Base-by-base conservation (phyloP, 2,797 vertebrate genomes). In the Valencia hispanica region DNA sequence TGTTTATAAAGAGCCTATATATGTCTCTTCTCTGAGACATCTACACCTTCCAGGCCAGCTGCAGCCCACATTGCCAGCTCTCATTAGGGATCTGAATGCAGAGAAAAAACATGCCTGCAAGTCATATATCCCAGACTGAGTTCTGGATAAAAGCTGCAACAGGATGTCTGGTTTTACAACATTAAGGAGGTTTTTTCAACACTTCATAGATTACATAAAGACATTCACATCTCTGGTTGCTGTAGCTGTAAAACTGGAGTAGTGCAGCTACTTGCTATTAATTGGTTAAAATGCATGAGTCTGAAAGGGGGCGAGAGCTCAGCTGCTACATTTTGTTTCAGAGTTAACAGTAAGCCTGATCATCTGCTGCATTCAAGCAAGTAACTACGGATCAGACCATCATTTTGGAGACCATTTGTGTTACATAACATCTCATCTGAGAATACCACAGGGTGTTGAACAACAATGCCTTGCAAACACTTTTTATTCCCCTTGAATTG, bases 371-470 rank as follows among this genome's bases (percentile, higher is more conserved):
- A 57, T 63, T 63, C 18, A 20, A 61, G 50, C 20, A 22, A 50
- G 17, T 4, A 50, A 50, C 48, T 50, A 17, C 20, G 48, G 17
- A 50, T 50, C 48, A 50, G 48, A 50, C 3, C 45, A 47, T 47
- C 15, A 47, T 14, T 70, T 65, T 57, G 27, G 77, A 68, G 51
- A 78, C 27, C 43, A 34, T 14, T 76, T 45, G 74, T 66, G 34
- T 90, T 86, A 83, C 66, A 61, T 85, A 51, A 84, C 30, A 63
- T 76, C 80, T 82, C 75, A 45, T 5, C 66, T 73, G 66, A 78
- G 18, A 17, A 51, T 65, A 63, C 57, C 74, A 77, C 50, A 76
- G 72, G 71, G 69, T 51, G 11, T 22, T 39, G 34, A 57, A 47
- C 45, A 47, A 17, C 15, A 47, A 17, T 3, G 15, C 45, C 14